Evolutionary conservation across 2,113 vertebrate species (phyloP).

Genomic region (Anolis sagrei): DNA sequence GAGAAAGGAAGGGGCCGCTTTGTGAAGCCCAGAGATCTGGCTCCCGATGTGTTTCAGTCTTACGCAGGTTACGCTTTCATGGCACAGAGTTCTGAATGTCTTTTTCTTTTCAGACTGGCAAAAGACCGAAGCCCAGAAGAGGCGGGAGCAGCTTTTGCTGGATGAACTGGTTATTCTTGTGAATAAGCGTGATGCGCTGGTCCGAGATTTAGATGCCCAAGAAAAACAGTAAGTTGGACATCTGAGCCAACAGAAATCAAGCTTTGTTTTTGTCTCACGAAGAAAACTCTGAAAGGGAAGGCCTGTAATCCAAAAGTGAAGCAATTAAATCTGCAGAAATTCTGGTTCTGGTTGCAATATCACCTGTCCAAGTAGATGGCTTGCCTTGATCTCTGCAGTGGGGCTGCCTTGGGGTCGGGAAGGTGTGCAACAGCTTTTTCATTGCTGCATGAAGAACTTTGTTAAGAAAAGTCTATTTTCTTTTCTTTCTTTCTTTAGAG

Average conservation of each 20-base stretch:
- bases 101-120: slow-evolving; percentile 88
- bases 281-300: not conserved
- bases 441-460: not conserved
- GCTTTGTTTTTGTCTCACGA: not conserved
- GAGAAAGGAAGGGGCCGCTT: not conserved
- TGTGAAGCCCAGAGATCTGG: not conserved
- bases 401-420: not conserved
- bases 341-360: not conserved
- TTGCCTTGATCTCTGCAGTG: not conserved
- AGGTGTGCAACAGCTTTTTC: not conserved
- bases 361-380: too few species aligned
- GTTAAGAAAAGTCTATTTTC: not conserved
- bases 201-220: slow-evolving; percentile 94
- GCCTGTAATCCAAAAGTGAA: not conserved
- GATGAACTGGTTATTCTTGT: slow-evolving; percentile 96
- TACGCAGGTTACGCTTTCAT: not conserved
- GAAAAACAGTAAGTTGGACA: slow-evolving; percentile 89
- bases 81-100: slow-evolving; percentile 10
- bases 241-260: not conserved
- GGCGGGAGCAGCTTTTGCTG: slow-evolving; percentile 93
- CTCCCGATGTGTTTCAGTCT: slow-evolving; percentile 15
- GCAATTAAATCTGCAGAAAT: not conserved
- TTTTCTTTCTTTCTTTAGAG: slow-evolving; percentile 79
- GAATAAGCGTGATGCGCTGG: slow-evolving; percentile 94
- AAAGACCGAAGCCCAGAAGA: slow-evolving; percentile 97